Percentiles rank a stretch among this genome's conserved stretches.
Evolutionary conservation across 2,888 invertebrate species (phyloP).

Genomic region (Brenthis daphne): DNA sequence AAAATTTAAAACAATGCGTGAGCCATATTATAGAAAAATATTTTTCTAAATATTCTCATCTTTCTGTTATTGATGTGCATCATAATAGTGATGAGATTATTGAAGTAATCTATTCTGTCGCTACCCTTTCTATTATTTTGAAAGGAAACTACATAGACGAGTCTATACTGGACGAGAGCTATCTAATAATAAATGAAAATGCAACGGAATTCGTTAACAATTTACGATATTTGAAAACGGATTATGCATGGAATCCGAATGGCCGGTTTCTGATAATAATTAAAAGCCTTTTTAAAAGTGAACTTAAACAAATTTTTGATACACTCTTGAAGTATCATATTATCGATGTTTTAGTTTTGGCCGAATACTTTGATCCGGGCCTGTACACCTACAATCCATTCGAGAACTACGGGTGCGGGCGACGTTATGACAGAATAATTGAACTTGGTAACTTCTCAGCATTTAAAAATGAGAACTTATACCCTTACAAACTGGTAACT

Average conservation of each 20-base stretch:
- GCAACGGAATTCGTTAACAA: slow-evolving; percentile 38
- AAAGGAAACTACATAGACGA: slow-evolving; percentile 5
- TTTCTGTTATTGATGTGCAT: slow-evolving; percentile 37
- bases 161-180: slow-evolving; percentile 39
- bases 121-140: slow-evolving; percentile 14
- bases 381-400: slow-evolving; percentile 62
- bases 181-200: slow-evolving; percentile 47
- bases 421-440: slow-evolving; percentile 51
- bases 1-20: slow-evolving; percentile 24
- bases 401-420: slow-evolving; percentile 60
- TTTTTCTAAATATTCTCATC: slow-evolving; percentile 18
- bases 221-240: slow-evolving; percentile 45
- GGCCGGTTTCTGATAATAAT: slow-evolving; percentile 52
- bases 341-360: slow-evolving; percentile 49
- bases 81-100: slow-evolving; percentile 31
- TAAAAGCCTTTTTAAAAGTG: slow-evolving; percentile 35
- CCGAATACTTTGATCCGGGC: slow-evolving; percentile 46
- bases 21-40: slow-evolving; percentile 27
- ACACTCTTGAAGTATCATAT: slow-evolving; percentile 49
- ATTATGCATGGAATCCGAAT: slow-evolving; percentile 52
- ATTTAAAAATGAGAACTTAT: slow-evolving; percentile 41
- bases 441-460: slow-evolving; percentile 51
- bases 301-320: slow-evolving; percentile 51
- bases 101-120: slow-evolving; percentile 29
- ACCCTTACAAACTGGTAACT: slow-evolving; percentile 49